Base-by-base conservation (phyloP, 2,888 invertebrate genomes). In the Resseliella maxima region DNA sequence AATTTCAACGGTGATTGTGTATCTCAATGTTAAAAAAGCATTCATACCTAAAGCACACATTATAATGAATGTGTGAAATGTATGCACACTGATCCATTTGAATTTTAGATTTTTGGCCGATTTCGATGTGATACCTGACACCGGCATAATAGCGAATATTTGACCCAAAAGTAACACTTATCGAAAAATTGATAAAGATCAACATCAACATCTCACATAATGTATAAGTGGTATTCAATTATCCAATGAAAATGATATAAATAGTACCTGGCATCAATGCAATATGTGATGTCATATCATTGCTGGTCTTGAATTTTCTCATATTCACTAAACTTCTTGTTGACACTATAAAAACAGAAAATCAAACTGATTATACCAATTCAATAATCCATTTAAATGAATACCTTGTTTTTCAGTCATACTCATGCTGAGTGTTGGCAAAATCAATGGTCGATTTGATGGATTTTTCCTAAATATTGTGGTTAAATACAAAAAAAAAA, bases 91-190 rank as follows among this genome's bases (percentile, higher is more conserved):
- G 15, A 86, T 21, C 86, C 86, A 86, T 31, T 35, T 35, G 50
- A 86, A 86, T 50, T 83, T 86, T n/a, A 86, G n/a, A n/a, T 83
- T 10, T 0, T 36, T 35, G 5, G 86, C 35, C 24, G 64, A 50
- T 83, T 27, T 46, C 38, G 83, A n/a, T n/a, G 36, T 27, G 45
- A 86, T 86, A 10, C 81, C 81, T 27, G 41, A 86, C 15, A 86
- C 27, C 59, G 86, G 86, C 86, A 86, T 83, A 15, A 86, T 46
- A 0, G 86, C 86, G 83, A 83, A 86, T 0, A 86, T n/a, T 83
- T 86, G 86, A 0, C 45, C 86, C 35, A 81, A 81, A 6, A 83
- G 6, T 24, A 86, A 36, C 50, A 86, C 86, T 86, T n/a, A 8
- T n/a, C 59, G 24, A 59, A 3, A 59, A n/a, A 59, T 6, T 3